These are phyloP conservation scores for Ictalurus punctatus DNA, from an alignment of 2,113 vertebrate species.

Conservation along the genomic window DNA sequence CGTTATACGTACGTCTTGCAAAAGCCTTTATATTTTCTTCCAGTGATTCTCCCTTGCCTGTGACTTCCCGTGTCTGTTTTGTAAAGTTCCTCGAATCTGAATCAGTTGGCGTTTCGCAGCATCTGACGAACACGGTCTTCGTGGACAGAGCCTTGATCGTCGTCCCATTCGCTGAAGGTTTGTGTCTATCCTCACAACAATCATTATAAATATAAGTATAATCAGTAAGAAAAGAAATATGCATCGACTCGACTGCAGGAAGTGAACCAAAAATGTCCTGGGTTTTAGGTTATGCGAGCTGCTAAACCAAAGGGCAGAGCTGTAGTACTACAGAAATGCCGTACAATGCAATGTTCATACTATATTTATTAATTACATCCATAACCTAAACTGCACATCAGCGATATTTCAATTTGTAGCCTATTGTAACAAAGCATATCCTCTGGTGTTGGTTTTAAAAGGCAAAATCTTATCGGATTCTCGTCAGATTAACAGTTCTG, in stretches of 20 bases:
- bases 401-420: background rate
- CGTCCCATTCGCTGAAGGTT: slow-evolving; percentile 99
- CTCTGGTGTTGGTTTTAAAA: background rate
- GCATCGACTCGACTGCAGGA: background rate
- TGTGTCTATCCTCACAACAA: slow-evolving; percentile 64
- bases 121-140: slow-evolving; percentile 99
- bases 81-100: slow-evolving; percentile 99
- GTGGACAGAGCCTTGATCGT: slow-evolving; percentile 99
- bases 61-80: slow-evolving; percentile 99
- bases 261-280: background rate
- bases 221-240: background rate
- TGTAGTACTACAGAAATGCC: background rate
- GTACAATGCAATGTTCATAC: background rate
- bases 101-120: slow-evolving; percentile 96
- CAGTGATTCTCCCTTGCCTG: slow-evolving; percentile 99
- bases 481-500: background rate
- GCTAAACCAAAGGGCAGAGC: background rate
- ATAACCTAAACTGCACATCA: background rate
- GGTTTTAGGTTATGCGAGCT: background rate
- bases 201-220: too few relatives aligned
- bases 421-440: background rate
- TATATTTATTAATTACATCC: background rate
- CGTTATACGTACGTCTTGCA: slow-evolving; percentile 73
- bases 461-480: background rate
- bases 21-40: slow-evolving; percentile 78